These are phyloP conservation scores for Spodoptera littoralis DNA, from an alignment of 2,888 invertebrate species.

Conservation along the genomic window DNA sequence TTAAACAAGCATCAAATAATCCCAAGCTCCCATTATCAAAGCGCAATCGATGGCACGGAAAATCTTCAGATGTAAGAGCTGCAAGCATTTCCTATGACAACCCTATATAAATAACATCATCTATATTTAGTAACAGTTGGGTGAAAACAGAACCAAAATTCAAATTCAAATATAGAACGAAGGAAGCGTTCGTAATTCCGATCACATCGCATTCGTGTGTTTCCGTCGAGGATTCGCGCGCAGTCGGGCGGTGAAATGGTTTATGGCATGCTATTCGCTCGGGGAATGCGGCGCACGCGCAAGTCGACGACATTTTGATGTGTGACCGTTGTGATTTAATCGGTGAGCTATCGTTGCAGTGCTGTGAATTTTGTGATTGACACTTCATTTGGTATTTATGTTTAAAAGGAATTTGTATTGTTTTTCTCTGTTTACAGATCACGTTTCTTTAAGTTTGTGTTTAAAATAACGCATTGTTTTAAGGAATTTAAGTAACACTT, in stretches of 20 bases:
- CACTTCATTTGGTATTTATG: slow-evolving; percentile 2
- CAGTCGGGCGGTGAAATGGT: slow-evolving; percentile 50
- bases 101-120: neutral
- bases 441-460: neutral
- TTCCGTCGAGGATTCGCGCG: slow-evolving; percentile 59
- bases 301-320: slow-evolving; percentile 44
- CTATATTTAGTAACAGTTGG: slow-evolving; percentile 25
- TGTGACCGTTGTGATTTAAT: slow-evolving; percentile 40
- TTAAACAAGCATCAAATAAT: neutral
- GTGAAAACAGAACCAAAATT: slow-evolving; percentile 52
- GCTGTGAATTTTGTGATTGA: slow-evolving; percentile 10
- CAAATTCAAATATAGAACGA: slow-evolving; percentile 45
- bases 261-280: slow-evolving; percentile 43
- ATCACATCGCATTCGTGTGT: slow-evolving; percentile 52
- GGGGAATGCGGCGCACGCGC: slow-evolving; percentile 46
- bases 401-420: neutral
- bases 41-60: slow-evolving; percentile 10
- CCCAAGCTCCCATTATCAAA: slow-evolving; percentile 22
- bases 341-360: slow-evolving; percentile 16
- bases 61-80: neutral
- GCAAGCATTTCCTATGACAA: neutral
- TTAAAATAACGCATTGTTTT: neutral
- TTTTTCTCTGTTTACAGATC: neutral
- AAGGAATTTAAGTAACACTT: too few species aligned
- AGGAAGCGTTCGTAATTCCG: slow-evolving; percentile 53